Evolutionary conservation across 2,888 invertebrate genomes (phyloP).

Genomic region (Lycia hirtaria): DNA sequence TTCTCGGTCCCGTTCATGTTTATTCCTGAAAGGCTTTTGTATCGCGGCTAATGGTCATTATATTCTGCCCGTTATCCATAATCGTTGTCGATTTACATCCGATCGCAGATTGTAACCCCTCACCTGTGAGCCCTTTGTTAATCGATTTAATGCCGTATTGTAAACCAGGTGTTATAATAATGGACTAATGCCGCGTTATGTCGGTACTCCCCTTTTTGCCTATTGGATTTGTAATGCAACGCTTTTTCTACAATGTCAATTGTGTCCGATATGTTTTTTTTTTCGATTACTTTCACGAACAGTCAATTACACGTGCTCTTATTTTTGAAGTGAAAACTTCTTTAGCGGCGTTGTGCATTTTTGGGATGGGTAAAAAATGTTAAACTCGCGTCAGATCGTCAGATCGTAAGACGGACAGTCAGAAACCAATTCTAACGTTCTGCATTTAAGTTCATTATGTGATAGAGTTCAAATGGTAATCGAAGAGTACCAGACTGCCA

Average conservation of each 20-base stretch:
- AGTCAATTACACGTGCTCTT: too few relatives aligned
- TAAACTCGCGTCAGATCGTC: too few relatives aligned
- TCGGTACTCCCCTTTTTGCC: neutral
- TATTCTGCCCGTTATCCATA: constrained; percentile 40
- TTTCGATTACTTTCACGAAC: too few relatives aligned
- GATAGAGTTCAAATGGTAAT: too few relatives aligned
- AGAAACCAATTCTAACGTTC: too few relatives aligned
- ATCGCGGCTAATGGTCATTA: constrained; percentile 41
- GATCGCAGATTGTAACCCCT: constrained; percentile 42
- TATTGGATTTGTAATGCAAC: neutral
- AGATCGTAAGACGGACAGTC: too few relatives aligned
- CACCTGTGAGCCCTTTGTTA: constrained; percentile 39
- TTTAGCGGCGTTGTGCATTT: too few relatives aligned
- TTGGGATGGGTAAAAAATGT: too few relatives aligned
- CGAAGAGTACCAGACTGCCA: too few relatives aligned
- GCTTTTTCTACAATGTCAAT: neutral
- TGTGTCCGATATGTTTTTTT: neutral
- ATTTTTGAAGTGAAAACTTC: too few relatives aligned
- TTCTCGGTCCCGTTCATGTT: constrained; percentile 39
- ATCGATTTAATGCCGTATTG: constrained; percentile 39
- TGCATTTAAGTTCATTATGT: too few relatives aligned
- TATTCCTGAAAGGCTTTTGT: constrained; percentile 35
- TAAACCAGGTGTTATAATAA: constrained; percentile 21
- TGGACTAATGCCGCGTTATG: constrained; percentile 2
- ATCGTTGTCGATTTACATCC: constrained; percentile 45